These are phyloP conservation scores for Mareca strepera DNA, from an alignment of 2,797 vertebrate species.

Conservation along the genomic window DNA sequence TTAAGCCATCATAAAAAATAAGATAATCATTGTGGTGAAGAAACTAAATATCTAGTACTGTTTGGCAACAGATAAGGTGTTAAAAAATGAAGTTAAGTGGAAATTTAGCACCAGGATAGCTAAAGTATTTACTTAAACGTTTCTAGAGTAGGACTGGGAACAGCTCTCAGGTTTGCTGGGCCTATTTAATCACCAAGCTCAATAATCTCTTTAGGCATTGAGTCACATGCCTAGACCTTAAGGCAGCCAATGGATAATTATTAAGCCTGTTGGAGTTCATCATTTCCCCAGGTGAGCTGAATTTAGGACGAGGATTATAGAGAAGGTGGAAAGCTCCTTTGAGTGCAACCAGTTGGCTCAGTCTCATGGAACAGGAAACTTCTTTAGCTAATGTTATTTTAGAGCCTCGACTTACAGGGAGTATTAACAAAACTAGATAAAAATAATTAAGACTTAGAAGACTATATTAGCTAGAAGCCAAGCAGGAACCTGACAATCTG, in stretches of 20 bases:
- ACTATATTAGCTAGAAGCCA: not conserved
- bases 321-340: not conserved
- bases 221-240: not conserved
- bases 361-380: not conserved
- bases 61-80: not conserved
- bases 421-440: not conserved
- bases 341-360: not conserved
- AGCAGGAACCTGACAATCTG: not conserved
- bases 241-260: not conserved
- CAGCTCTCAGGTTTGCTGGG: slow-evolving; percentile 28
- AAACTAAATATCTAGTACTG: not conserved
- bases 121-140: not conserved
- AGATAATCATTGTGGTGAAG: not conserved
- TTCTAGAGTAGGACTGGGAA: not conserved
- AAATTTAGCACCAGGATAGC: not conserved
- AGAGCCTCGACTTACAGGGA: not conserved
- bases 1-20: not conserved
- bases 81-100: not conserved
- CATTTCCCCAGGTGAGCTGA: not conserved
- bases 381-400: not conserved
- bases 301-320: not conserved
- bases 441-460: not conserved
- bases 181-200: not conserved
- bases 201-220: not conserved
- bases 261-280: not conserved